Base-by-base conservation (phyloP, 2,797 vertebrate species). In the Propithecus perrieri region DNA sequence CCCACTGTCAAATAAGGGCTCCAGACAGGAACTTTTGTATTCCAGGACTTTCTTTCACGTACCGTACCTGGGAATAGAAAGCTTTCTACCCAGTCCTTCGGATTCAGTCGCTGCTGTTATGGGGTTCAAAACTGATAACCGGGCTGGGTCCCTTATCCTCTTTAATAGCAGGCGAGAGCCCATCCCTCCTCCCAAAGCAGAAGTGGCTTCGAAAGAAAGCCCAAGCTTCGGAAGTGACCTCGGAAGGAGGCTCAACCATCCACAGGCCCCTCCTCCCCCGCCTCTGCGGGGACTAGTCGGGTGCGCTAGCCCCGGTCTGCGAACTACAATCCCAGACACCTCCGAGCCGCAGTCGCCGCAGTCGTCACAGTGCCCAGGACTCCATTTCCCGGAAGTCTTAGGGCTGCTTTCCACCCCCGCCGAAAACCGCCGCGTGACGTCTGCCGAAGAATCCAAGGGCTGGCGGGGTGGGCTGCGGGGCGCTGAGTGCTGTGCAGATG, bases 371-470 rank as follows among this genome's bases (percentile, higher is more conserved):
- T 2, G 1, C 17, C 8, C 26, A 48, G 81, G 81, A 78, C 43
- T 28, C 5, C 43, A 48, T 61, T 83, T 86, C 75, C 75, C 81
- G 46, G 80, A 80, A 38, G 33, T 26, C 43, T 35, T 72, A 48
- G 85, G 9, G 43, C 15, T 4, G 11, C 22, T 1, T 48, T 35
- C 75, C 67, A 5, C 1, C 10, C 0, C 20, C 3, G 1, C 30
- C 0, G 20, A 17, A 18, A 41, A 26, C 24, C 33, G 7, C 7
- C 10, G 1, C 50, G 43, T 35, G 89, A 81, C 12, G 28, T 80
- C 4, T 0, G 11, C 11, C 0, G 46, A 6, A 4, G 33, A 30
- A 7, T 10, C 9, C 10, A 13, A n/a, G 2, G 9, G 61, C 10
- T 13, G 5, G 2, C 6, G 2, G 0, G 14, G 6, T 9, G 15